A percentile compares a stretch with the other conserved stretches of the same genome.
These are phyloP conservation scores for Xenops minutus DNA, from an alignment of 2,797 vertebrate genomes.

Conservation along the genomic window DNA sequence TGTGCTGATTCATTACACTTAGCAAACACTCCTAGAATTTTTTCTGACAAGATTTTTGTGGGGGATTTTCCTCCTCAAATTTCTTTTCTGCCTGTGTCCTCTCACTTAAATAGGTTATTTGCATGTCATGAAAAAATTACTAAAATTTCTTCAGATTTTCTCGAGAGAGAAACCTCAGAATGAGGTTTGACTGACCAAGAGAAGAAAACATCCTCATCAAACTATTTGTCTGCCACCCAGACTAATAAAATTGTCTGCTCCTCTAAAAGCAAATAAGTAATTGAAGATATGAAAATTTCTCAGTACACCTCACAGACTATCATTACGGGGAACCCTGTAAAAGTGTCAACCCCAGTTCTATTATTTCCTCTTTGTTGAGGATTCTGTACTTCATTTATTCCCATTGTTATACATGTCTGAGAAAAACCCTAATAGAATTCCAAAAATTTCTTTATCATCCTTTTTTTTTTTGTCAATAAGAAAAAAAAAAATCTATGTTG, in stretches of 20 bases:
- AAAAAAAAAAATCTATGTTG: neutral
- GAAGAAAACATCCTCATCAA: neutral
- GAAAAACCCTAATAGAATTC: neutral
- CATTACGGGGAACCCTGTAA: neutral
- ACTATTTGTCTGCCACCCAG: neutral
- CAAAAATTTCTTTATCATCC: accelerated
- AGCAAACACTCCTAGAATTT: neutral
- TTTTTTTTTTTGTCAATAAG: neutral
- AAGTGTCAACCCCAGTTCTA: neutral
- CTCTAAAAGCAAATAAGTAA: neutral
- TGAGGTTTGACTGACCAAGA: neutral
- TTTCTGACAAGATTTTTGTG: neutral
- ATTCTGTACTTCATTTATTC: neutral
- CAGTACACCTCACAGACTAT: neutral
- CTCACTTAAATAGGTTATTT: neutral
- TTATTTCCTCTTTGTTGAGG: neutral
- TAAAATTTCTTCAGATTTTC: neutral
- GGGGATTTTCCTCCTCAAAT: neutral
- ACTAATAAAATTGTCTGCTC: neutral
- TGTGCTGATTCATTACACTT: neutral
- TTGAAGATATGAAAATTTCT: neutral
- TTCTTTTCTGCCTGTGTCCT: neutral
- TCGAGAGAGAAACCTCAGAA: neutral
- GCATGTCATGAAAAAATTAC: neutral
- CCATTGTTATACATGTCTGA: neutral